Conservation (phyloP, 2,113 vertebrate species). For the Tupaia tana region DNA sequence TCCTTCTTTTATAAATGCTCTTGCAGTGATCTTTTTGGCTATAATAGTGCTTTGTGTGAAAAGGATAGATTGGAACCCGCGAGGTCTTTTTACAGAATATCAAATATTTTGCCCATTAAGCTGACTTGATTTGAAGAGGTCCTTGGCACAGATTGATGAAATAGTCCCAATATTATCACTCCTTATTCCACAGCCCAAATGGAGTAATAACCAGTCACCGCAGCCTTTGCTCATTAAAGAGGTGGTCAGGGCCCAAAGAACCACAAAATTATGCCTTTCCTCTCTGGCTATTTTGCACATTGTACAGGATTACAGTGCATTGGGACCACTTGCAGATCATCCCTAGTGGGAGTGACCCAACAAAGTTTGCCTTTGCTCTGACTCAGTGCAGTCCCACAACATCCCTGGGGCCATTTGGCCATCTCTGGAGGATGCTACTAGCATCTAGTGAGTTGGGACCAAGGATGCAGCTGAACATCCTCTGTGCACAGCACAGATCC, state of each 20-base stretch:
- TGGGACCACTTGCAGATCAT: neutral
- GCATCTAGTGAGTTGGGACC: neutral
- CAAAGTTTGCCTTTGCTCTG: neutral
- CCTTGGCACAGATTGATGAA: slow-evolving; percentile 57
- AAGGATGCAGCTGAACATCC: neutral
- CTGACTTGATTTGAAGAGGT: slow-evolving; percentile 63
- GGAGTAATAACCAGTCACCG: neutral
- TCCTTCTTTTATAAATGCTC: slow-evolving; percentile 14
- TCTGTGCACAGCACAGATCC: neutral
- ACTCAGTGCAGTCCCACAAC: neutral
- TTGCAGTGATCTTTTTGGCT: neutral
- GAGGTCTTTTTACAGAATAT: slow-evolving; percentile 48
- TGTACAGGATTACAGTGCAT: neutral
- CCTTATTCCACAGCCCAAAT: neutral
- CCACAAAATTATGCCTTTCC: neutral
- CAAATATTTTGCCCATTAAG: slow-evolving; percentile 58
- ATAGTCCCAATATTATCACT: slow-evolving; percentile 30
- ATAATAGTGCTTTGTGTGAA: neutral
- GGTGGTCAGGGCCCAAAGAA: neutral
- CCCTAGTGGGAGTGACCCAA: neutral
- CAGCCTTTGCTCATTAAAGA: slow-evolving; percentile 13
- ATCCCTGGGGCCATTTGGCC: neutral
- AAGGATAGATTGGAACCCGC: neutral
- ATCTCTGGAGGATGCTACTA: neutral
- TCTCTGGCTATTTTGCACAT: neutral